phyloP scores from a whole-genome alignment of 2,888 invertebrate species.

The Dugesia japonica region DNA sequence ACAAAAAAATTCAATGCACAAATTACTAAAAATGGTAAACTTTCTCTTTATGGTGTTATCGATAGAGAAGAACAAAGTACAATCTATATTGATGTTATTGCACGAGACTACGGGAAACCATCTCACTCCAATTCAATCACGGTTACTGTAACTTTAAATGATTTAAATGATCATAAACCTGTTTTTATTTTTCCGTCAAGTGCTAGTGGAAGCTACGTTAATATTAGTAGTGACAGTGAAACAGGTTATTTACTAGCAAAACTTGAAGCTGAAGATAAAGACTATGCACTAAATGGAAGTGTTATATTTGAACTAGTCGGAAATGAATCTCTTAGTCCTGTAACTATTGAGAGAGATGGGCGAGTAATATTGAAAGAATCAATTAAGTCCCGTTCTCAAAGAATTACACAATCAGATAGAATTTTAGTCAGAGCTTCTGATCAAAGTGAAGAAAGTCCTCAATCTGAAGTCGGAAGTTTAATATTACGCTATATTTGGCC shows the following conservation, averaged over 20 bases:
- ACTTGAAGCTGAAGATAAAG: neutral
- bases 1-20: neutral
- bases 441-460: neutral
- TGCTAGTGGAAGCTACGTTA: neutral
- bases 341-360: neutral
- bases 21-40: neutral
- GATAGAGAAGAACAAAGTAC: neutral
- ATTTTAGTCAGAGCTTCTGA: neutral
- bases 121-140: neutral
- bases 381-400: neutral
- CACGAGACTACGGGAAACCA: neutral
- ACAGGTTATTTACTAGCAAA: neutral
- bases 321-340: neutral
- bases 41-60: neutral
- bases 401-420: neutral
- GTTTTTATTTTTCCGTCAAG: neutral
- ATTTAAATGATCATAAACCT: neutral
- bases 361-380: neutral
- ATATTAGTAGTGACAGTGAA: neutral
- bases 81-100: conserved; percentile 12
- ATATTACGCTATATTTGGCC: neutral
- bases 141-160: neutral
- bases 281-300: neutral
- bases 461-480: neutral
- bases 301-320: neutral